Conservation (phyloP, 2,113 vertebrate species). For the Numenius arquata region DNA sequence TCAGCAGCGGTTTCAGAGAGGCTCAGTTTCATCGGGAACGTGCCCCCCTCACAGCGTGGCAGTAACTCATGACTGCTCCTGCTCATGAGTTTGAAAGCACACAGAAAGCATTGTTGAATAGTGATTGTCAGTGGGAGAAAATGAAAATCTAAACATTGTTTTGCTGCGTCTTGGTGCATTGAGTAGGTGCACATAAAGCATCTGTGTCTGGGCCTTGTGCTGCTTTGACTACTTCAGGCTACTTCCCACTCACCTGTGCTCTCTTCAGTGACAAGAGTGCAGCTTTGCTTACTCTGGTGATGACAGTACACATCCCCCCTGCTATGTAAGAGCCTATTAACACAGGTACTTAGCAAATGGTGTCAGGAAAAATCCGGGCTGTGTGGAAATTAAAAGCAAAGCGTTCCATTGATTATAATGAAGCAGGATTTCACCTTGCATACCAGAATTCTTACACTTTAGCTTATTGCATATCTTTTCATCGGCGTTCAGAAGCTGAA, state of each 20-base stretch:
- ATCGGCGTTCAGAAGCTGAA: not conserved
- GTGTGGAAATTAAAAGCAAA: conserved; percentile 14
- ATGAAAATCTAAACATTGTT: not conserved
- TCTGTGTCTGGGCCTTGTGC: not conserved
- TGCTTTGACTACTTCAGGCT: not conserved
- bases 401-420: not conserved
- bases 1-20: not conserved
- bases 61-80: not conserved
- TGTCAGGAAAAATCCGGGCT: not conserved
- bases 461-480: not conserved
- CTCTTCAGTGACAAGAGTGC: not conserved
- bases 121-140: not conserved
- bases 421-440: not conserved
- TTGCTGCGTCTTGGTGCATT: not conserved
- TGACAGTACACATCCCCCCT: not conserved
- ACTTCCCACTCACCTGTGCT: not conserved
- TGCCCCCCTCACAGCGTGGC: not conserved
- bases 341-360: not conserved
- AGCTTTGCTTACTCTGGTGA: not conserved
- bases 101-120: not conserved
- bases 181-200: not conserved
- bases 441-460: not conserved
- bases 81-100: not conserved
- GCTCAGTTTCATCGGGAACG: not conserved
- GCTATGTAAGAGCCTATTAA: not conserved